Evolutionary conservation across 2,113 vertebrate genomes (phyloP).

Genomic region (Meleagris gallopavo): DNA sequence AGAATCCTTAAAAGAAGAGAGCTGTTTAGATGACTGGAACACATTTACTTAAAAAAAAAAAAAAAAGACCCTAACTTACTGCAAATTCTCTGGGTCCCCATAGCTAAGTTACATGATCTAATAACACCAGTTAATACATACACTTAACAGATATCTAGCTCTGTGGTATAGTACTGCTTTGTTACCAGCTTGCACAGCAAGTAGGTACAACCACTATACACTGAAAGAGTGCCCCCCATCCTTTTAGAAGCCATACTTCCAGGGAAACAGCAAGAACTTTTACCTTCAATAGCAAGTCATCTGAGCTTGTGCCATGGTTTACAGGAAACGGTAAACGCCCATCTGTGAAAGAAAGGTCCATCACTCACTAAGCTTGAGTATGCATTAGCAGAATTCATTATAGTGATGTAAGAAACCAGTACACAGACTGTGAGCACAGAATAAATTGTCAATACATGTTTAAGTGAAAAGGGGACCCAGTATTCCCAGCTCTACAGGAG

Average conservation of each 20-base stretch:
- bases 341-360: conserved; percentile 77
- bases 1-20: conserved; percentile 81
- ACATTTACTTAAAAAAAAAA: background rate
- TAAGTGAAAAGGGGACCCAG: background rate
- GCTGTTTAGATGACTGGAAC: background rate
- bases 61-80: background rate
- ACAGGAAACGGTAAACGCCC: conserved; percentile 89
- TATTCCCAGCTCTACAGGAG: background rate
- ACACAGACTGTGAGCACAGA: background rate
- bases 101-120: background rate
- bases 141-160: background rate
- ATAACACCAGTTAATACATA: background rate
- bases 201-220: background rate
- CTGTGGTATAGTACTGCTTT: background rate
- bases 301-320: conserved; percentile 87
- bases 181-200: background rate
- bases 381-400: background rate
- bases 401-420: background rate
- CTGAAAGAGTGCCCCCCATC: background rate
- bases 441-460: background rate
- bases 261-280: background rate
- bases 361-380: background rate
- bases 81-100: background rate
- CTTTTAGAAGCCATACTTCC: background rate
- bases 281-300: conserved; percentile 87